These are phyloP conservation scores for Tuta absoluta DNA, from an alignment of 2,888 invertebrate genomes.

Conservation along the genomic window DNA sequence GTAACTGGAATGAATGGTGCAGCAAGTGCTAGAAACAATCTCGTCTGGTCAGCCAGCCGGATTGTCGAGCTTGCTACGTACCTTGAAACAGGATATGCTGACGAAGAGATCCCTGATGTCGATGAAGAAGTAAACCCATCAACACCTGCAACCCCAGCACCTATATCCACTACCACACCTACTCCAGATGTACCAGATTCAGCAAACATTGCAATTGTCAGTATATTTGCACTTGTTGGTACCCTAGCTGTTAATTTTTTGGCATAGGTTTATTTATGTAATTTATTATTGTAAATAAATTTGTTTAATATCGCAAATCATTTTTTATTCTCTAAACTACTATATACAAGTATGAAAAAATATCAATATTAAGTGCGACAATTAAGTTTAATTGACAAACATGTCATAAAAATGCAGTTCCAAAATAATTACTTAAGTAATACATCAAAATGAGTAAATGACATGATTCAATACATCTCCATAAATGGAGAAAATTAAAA, in stretches of 20 bases:
- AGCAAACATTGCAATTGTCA: slow-evolving; percentile 57
- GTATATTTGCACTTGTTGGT: slow-evolving; percentile 52
- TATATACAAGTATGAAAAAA: too few relatives aligned
- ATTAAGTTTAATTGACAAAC: too few relatives aligned
- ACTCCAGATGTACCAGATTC: slow-evolving; percentile 37
- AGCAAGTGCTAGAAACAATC: slow-evolving; percentile 48
- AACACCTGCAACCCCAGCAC: slow-evolving; percentile 26
- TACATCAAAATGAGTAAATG: too few relatives aligned
- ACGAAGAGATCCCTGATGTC: slow-evolving; percentile 37
- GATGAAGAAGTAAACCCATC: slow-evolving; percentile 26
- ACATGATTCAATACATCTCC: too few relatives aligned
- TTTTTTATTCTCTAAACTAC: too few relatives aligned
- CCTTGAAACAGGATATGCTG: slow-evolving; percentile 62
- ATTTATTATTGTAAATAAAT: neutral
- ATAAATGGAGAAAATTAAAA: too few relatives aligned
- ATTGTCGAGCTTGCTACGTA: slow-evolving; percentile 52
- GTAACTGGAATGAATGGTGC: slow-evolving; percentile 49
- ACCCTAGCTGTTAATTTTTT: slow-evolving; percentile 47
- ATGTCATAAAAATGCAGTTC: too few relatives aligned
- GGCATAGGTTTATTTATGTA: neutral
- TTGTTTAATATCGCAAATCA: neutral
- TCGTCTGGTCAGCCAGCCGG: slow-evolving; percentile 54
- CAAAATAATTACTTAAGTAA: too few relatives aligned
- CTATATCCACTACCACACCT: slow-evolving; percentile 16
- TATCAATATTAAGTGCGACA: too few relatives aligned